These are phyloP conservation scores for Ceyx melanurus DNA, from an alignment of 2,113 vertebrate species.

Conservation along the genomic window DNA sequence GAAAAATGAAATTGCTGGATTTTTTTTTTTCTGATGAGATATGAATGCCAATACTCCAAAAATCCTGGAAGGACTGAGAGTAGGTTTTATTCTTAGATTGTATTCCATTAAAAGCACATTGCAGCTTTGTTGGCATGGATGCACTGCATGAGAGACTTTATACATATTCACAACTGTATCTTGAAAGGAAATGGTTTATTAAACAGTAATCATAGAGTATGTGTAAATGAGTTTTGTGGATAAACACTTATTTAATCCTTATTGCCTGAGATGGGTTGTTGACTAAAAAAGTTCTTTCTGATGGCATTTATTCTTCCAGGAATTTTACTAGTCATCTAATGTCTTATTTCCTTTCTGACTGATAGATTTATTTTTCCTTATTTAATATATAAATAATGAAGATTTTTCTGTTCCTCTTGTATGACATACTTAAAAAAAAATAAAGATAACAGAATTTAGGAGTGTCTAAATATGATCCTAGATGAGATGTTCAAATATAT, in stretches of 20 bases:
- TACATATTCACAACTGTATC: conserved; percentile 32
- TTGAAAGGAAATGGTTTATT: conserved; percentile 31
- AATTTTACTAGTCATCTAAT: not conserved
- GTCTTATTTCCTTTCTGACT: not conserved
- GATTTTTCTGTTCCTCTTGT: not conserved
- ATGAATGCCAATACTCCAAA: not conserved
- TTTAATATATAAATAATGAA: not conserved
- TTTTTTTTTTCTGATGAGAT: not conserved
- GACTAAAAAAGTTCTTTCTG: not conserved
- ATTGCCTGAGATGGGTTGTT: not conserved
- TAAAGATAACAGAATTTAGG: not conserved
- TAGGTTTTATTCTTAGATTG: not conserved
- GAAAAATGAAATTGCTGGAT: not conserved
- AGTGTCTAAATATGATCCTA: not conserved
- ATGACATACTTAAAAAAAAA: not conserved
- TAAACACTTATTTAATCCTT: not conserved
- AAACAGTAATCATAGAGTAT: conserved; percentile 15
- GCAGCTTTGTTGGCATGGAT: not conserved
- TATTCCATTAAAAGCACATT: not conserved
- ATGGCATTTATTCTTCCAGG: not conserved
- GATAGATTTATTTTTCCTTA: not conserved
- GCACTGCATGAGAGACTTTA: conserved; percentile 14
- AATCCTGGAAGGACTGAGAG: not conserved
- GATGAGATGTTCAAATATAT: not conserved
- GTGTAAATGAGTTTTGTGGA: not conserved